Evolutionary conservation across 1,140 invertebrate genomes (phyloP), one percentile per base, ranked within the genome.

Genomic region (Calycopis cecrops): DNA sequence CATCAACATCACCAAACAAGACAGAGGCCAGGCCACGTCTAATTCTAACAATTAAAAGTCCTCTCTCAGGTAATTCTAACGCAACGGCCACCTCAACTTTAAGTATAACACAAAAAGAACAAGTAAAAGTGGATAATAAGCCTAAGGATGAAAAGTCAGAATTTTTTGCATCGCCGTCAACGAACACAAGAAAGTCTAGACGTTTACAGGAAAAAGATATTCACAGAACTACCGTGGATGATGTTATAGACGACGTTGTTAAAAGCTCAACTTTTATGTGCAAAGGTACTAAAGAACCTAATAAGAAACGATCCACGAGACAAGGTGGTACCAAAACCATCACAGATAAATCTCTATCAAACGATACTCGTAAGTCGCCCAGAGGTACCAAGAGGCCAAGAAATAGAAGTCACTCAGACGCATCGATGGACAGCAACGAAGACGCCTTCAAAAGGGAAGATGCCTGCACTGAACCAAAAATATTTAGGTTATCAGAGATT

Each of bases 221-320:
- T 7, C 79, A 83, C 76, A 87, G 93, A 53, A 95, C 90, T 50
- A 93, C 94, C 0, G 90, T 96, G 0, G 95, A 96, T 79, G 95
- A 97, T 63, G 91, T 93, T 0, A 96, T 97, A 61, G 96, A 97
- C 57, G 95, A 97, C 67, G 94, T 96, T 2, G 91, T 95, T 0
- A 91, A 93, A 60, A 92, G 93, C 59, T 73, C 90, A 0, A 64
- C 73, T 9, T 67, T 83, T 1, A 71, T 76, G 53, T 59, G 55
- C 33, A 76, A 69, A 60, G 60, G 40, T 37, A 65, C 52, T 35
- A 84, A 80, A 69, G 82, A 86, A 52, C 50, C 61, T 4, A 78
- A 74, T 14, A 77, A 88, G 17, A 85, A 71, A 51, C 82, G 63
- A 65, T 71, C 73, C 8, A 76, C 79, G 0, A 73, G 85, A 52